Base-by-base conservation (phyloP, 2,797 vertebrate genomes). In the Anolis apletophallus region DNA sequence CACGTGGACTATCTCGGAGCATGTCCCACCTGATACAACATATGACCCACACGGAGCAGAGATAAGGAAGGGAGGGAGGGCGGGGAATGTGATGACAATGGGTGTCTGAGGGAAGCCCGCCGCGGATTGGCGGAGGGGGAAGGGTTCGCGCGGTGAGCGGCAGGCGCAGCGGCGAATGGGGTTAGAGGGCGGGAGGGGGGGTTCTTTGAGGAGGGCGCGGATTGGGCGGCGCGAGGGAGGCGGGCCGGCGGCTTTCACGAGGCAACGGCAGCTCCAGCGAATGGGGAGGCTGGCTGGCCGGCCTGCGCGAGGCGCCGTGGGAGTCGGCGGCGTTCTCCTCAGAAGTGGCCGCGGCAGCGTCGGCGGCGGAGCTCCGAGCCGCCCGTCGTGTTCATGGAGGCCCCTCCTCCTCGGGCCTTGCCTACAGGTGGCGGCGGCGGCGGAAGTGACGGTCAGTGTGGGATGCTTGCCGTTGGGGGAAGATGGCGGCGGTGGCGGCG, bases 391-490 rank as follows among this genome's bases (percentile, higher is more conserved):
- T 83, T 67, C 40, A 81, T 81, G 79, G 85, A 80, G 85, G 55
- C 52, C 67, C 81, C 88, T 54, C 83, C 21, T 52, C 67, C 83
- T 73, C 76, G 71, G 71, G 79, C 71, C 84, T 79, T 55, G 36
- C 73, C 21, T 54, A 88, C 90, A 88, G 93, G 89, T 74, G 71
- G 83, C 21, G 90, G 92, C 90, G 88, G 90, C 91, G 91, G 88
- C 95, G 94, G 96, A 96, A 96, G 95, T 96, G 95, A 96, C 95
- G 87, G 92, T n/a, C 84, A 75, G 91, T 81, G 88, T 52, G 88
- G 85, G 50, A 87, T 81, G 88, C 90, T 59, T 68, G 81, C 72
- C 6, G 77, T 79, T 67, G 46, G 94, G 89, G 90, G 93, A 96
- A 95, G 92, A 96, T 96, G 96, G 95, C 95, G 95, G 86, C 93